Conservation (phyloP, 2,113 vertebrate genomes). For the Pimephales promelas region DNA sequence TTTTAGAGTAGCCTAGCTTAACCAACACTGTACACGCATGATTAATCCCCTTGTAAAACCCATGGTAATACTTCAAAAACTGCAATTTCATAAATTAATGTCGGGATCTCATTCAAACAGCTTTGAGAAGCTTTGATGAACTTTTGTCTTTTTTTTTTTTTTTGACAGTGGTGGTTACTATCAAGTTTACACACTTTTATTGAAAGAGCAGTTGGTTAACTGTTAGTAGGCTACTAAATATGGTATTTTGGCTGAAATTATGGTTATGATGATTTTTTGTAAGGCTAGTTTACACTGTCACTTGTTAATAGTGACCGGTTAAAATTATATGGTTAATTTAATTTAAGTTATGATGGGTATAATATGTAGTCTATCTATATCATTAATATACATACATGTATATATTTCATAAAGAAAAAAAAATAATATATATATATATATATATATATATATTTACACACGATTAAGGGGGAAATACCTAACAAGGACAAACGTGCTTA, state of each 20-base stretch:
- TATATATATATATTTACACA: too few species aligned
- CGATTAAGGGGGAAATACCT: too few species aligned
- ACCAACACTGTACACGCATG: too few species aligned
- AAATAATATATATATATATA: too few species aligned
- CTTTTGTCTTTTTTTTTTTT: background rate
- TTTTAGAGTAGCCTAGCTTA: too few species aligned
- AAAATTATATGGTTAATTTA: background rate
- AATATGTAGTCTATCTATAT: too few species aligned
- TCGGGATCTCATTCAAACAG: background rate
- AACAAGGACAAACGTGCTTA: background rate
- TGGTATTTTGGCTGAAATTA: background rate
- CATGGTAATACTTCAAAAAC: background rate
- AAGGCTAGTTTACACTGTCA: background rate
- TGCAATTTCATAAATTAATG: background rate
- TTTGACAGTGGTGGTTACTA: background rate
- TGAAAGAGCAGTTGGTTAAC: background rate
- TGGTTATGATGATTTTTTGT: background rate
- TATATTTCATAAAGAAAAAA: too few species aligned
- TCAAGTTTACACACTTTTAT: background rate
- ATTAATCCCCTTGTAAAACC: too few species aligned
- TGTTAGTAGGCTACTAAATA: background rate
- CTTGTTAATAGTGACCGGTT: background rate
- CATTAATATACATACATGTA: too few species aligned
- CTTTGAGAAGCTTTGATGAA: background rate
- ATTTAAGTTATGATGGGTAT: background rate